Evolutionary conservation across 2,888 invertebrate genomes (phyloP).

Genomic region (Parascotia fuliginaria): DNA sequence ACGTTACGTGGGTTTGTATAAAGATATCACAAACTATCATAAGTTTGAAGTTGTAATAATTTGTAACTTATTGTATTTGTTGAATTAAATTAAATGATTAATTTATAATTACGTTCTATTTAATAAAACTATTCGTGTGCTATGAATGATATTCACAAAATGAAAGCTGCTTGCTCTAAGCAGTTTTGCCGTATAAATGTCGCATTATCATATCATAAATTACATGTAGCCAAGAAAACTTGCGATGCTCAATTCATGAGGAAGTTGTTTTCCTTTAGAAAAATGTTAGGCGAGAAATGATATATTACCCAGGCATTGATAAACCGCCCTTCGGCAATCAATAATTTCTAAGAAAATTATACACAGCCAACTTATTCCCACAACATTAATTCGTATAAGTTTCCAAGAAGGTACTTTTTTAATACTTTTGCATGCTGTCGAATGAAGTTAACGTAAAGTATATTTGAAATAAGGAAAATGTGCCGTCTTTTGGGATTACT

Average conservation of each 20-base stretch:
- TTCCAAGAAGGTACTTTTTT: constrained; percentile 34
- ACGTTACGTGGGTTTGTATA: too few relatives aligned
- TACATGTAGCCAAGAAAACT: constrained; percentile 41
- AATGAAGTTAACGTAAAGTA: constrained; percentile 26
- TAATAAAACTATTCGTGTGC: too few relatives aligned
- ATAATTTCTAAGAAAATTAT: constrained; percentile 63
- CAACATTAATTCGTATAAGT: constrained; percentile 53
- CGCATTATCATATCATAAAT: constrained; percentile 13
- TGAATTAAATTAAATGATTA: too few relatives aligned
- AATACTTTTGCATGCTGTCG: constrained; percentile 35
- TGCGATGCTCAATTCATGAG: constrained; percentile 44
- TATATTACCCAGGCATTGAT: constrained; percentile 66
- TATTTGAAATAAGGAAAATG: constrained; percentile 39
- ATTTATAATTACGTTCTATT: too few relatives aligned
- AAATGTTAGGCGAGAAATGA: constrained; percentile 48
- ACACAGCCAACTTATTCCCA: constrained; percentile 49
- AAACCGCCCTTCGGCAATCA: constrained; percentile 59
- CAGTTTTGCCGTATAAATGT: not conserved
- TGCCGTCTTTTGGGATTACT: constrained; percentile 23
- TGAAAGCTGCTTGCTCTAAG: too few relatives aligned
- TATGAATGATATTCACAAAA: too few relatives aligned
- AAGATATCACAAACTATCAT: too few relatives aligned
- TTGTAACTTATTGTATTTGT: too few relatives aligned
- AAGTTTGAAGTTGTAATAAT: too few relatives aligned
- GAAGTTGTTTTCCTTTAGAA: constrained; percentile 52